phyloP scores from a whole-genome alignment of 2,113 vertebrate species.

The Meriones unguiculatus region DNA sequence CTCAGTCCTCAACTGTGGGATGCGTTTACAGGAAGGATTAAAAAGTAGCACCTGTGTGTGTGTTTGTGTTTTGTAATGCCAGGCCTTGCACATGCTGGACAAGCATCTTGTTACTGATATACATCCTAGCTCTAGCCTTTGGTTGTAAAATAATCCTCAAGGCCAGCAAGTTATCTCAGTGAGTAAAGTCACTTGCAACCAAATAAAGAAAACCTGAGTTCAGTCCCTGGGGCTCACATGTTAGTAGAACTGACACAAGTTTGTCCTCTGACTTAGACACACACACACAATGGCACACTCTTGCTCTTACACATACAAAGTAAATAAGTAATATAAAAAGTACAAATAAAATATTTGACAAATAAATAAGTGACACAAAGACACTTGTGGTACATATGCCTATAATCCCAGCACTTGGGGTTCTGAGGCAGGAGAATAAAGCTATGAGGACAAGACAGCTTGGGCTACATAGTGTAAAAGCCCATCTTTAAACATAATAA shows the following conservation, averaged over 20 bases:
- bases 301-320: not conserved
- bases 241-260: not conserved
- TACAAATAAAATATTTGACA: not conserved
- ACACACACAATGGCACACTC: not conserved
- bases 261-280: not conserved
- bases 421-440: not conserved
- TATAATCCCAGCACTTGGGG: not conserved
- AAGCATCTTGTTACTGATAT: not conserved
- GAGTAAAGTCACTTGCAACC: not conserved
- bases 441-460: not conserved
- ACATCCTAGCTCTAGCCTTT: not conserved
- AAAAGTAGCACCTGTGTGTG: constrained; percentile 14
- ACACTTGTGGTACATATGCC: not conserved
- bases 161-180: not conserved
- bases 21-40: constrained; percentile 38
- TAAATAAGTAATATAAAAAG: not conserved
- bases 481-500: not conserved
- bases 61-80: not conserved
- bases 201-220: not conserved
- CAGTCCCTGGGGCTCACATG: not conserved
- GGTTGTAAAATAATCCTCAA: not conserved
- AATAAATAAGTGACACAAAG: not conserved
- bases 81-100: not conserved
- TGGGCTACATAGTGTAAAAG: not conserved
- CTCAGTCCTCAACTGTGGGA: not conserved